Evolutionary conservation across 2,113 vertebrate genomes (phyloP).

Genomic region (Microtus pennsylvanicus): DNA sequence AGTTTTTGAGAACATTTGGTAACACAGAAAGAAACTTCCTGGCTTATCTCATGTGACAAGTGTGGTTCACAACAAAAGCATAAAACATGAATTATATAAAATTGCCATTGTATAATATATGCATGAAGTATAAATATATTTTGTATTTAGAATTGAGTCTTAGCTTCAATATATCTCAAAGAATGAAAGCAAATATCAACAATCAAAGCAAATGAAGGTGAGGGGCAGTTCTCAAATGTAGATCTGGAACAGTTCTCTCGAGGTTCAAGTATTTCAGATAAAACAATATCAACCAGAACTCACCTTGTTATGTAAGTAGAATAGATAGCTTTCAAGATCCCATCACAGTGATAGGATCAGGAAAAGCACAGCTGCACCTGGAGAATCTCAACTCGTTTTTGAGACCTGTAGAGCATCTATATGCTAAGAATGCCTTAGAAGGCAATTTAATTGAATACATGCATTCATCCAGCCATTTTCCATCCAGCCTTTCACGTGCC

Average conservation of each 20-base stretch:
- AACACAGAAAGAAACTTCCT: not conserved
- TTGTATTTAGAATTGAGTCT: not conserved
- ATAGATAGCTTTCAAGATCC: not conserved
- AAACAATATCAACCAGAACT: not conserved
- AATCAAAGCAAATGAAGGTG: not conserved
- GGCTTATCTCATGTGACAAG: not conserved
- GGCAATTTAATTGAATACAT: not conserved
- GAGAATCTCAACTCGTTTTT: not conserved
- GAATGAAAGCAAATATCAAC: not conserved
- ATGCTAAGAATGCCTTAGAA: not conserved
- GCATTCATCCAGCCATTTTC: not conserved
- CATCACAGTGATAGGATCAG: not conserved
- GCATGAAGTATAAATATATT: not conserved
- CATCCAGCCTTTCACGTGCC: rapidly evolving
- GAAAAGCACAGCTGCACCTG: not conserved
- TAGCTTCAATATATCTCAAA: not conserved
- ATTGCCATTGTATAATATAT: not conserved
- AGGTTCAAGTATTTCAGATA: not conserved
- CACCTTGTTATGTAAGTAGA: not conserved
- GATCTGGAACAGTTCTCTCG: not conserved
- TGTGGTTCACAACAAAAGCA: not conserved
- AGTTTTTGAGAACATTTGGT: not conserved
- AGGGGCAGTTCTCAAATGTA: not conserved
- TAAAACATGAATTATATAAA: not conserved
- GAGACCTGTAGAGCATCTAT: not conserved